Percentiles rank a stretch among this genome's conserved stretches.
These are phyloP conservation scores for Drosophila sucinea DNA, from an alignment of 1,140 invertebrate species.

Conservation along the genomic window DNA sequence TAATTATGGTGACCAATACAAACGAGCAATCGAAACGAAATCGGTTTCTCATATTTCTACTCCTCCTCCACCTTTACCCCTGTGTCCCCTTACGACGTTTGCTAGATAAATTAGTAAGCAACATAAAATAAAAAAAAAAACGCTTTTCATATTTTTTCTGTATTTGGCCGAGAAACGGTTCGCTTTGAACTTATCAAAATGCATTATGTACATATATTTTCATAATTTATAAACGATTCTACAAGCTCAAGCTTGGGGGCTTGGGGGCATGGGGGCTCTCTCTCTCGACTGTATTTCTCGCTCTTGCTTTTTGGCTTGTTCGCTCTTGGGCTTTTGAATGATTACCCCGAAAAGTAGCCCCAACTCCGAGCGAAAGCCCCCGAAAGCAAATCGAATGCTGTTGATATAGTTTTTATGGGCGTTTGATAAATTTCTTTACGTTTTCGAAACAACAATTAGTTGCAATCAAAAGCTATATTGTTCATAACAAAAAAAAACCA, in stretches of 20 bases:
- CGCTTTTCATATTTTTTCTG: slow-evolving; percentile 73
- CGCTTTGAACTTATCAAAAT: slow-evolving; percentile 71
- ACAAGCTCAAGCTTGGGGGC: slow-evolving; percentile 54
- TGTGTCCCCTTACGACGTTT: neutral
- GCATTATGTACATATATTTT: slow-evolving; percentile 80
- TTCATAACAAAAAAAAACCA: slow-evolving; percentile 39
- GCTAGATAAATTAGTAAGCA: slow-evolving; percentile 78
- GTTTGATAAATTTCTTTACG: slow-evolving; percentile 76
- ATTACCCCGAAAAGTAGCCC: slow-evolving; percentile 47
- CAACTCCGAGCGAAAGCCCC: slow-evolving; percentile 15
- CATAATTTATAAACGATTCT: slow-evolving; percentile 78
- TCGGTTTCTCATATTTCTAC: slow-evolving; percentile 39
- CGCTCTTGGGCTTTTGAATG: slow-evolving; percentile 55
- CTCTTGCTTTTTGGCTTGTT: neutral
- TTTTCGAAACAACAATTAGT: slow-evolving; percentile 74
- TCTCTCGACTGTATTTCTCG: neutral
- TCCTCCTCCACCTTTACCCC: slow-evolving; percentile 1
- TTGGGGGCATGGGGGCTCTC: slow-evolving; percentile 36
- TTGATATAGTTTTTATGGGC: slow-evolving; percentile 79
- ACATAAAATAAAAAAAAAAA: slow-evolving; percentile 38
- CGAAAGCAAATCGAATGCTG: slow-evolving; percentile 49
- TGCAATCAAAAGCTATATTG: slow-evolving; percentile 77
- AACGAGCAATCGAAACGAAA: slow-evolving; percentile 49
- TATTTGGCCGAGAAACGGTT: slow-evolving; percentile 42
- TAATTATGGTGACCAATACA: slow-evolving; percentile 75